These are phyloP conservation scores for Chaetura pelagica DNA, from an alignment of 2,113 vertebrate species.

Conservation along the genomic window DNA sequence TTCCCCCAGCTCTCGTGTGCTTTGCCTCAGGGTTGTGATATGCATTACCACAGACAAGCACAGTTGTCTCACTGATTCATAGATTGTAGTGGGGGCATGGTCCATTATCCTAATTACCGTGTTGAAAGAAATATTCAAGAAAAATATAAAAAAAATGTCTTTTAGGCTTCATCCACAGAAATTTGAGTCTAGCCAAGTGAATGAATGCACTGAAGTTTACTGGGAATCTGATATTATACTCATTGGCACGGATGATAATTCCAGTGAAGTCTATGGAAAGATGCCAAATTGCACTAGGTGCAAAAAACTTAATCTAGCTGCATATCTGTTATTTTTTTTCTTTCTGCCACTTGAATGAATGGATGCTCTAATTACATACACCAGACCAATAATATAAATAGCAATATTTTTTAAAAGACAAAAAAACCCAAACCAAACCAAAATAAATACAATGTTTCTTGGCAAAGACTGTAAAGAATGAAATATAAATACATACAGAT, in stretches of 20 bases:
- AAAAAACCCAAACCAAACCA: too few relatives aligned
- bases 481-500: neutral
- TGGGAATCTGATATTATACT: neutral
- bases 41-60: constrained; percentile 18
- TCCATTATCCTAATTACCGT: constrained; percentile 16
- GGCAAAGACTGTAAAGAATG: neutral
- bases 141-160: neutral
- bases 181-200: neutral
- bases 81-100: neutral
- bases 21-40: constrained; percentile 33
- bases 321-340: neutral
- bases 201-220: neutral
- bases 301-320: neutral
- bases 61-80: constrained; percentile 21
- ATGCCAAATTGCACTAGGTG: neutral
- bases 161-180: constrained; percentile 10
- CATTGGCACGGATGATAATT: neutral
- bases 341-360: neutral
- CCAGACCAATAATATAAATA: neutral
- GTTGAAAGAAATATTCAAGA: constrained; percentile 27
- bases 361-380: neutral
- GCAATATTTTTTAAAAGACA: neutral
- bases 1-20: neutral
- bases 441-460: neutral
- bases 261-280: neutral